Evolutionary conservation across 2,113 vertebrate genomes (phyloP).

Genomic region (Corvus cornix): DNA sequence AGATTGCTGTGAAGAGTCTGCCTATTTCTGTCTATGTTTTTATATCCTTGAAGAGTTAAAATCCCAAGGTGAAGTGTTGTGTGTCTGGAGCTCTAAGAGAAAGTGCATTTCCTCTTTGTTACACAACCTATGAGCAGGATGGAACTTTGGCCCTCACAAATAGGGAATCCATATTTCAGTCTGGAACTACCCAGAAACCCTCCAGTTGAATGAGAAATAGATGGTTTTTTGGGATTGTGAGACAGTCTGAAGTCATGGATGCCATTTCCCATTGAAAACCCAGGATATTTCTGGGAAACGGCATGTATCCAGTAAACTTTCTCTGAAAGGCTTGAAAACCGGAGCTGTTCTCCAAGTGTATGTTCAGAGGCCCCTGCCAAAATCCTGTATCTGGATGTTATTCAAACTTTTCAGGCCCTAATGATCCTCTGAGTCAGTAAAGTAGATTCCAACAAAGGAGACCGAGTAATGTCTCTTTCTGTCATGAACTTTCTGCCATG

Average conservation of each 20-base stretch:
- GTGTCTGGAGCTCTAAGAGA: not conserved
- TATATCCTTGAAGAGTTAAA: not conserved
- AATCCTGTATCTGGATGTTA: not conserved
- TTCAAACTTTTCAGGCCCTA: not conserved
- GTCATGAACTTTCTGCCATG: not conserved
- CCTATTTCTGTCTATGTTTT: not conserved
- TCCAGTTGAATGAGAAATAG: not conserved
- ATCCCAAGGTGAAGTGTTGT: not conserved
- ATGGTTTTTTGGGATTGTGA: not conserved
- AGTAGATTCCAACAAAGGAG: not conserved
- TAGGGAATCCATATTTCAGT: not conserved
- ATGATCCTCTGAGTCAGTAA: not conserved
- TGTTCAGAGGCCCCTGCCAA: not conserved
- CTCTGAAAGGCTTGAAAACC: not conserved
- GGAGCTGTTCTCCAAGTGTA: not conserved
- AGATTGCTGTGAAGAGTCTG: not conserved
- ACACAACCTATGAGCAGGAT: not conserved
- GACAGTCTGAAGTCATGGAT: not conserved
- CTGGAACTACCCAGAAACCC: not conserved
- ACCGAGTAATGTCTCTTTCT: not conserved
- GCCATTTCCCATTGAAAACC: not conserved
- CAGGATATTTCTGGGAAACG: conserved; percentile 1
- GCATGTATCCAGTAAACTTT: not conserved
- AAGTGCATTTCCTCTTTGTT: not conserved
- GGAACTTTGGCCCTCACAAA: not conserved